Base-by-base conservation (phyloP, 2,888 invertebrate genomes). In the Cerastoderma edule region DNA sequence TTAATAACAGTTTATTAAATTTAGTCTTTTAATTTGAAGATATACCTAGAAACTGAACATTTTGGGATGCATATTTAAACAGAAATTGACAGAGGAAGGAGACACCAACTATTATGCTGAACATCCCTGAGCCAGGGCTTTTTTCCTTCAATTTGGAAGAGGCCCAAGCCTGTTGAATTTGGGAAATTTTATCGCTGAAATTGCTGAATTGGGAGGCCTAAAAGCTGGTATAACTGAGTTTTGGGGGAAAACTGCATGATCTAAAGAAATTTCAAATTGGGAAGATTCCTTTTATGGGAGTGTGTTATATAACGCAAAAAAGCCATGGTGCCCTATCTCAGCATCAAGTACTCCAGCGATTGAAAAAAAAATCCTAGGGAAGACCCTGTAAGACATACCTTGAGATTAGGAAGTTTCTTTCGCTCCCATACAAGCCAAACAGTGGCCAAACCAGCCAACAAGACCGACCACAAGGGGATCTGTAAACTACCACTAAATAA, bases 391-490 rank as follows among this genome's bases (percentile, higher is more conserved):
- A 64, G 24, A 28, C 27, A 16, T 33, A 70, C 60, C 30, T 63
- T 4, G 0, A 68, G 54, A 46, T 74, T 60, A 30, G 60, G 44
- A 32, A 65, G 63, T 67, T 73, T 67, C 32, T 54, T 68, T 33
- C 66, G 65, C 1, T 75, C 66, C 79, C 79, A 80, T 0, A 80
- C 28, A 4, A 86, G 30, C 80, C 84, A 84, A 0, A 76, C 63
- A 1, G 83, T 35, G 56, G 75, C 63, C 4, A 69, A 65, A 1
- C 78, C 65, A 13, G 85, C 84, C 22, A 86, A 57, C 8, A 85
- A 19, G 13, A 85, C 46, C 0, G 85, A 76, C 86, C 86, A 86
- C 19, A 86, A 71, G 8, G 86, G 86, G 24, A 86, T 64, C 35
- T 78, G 78, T 27, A 85, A 48, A 33, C 66, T 78, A 32, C 83